These are phyloP conservation scores for Xestoiulus laeticollis DNA, from an alignment of 2,888 invertebrate genomes.

Conservation along the genomic window DNA sequence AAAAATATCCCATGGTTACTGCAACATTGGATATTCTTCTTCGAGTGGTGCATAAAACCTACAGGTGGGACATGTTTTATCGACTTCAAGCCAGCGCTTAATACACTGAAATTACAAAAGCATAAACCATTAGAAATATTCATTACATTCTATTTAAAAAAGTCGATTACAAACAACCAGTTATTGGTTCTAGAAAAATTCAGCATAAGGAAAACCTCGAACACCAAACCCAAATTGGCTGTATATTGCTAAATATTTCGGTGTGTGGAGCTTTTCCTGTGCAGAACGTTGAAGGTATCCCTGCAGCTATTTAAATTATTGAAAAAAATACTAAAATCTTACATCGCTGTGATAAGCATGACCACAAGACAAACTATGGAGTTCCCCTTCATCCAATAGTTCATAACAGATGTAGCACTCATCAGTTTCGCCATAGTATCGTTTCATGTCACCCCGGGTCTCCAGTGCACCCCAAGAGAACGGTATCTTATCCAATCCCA, in stretches of 20 bases:
- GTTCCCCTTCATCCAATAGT: neutral
- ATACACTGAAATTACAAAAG: conserved; percentile 56
- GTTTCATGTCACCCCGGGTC: neutral
- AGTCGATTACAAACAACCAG: neutral
- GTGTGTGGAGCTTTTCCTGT: too few relatives aligned
- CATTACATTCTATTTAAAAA: neutral
- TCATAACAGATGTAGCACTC: conserved; percentile 28
- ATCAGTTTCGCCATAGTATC: neutral
- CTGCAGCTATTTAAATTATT: too few relatives aligned
- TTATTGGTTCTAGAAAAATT: too few relatives aligned
- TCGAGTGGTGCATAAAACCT: conserved; percentile 51
- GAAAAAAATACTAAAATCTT: too few relatives aligned
- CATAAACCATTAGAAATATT: neutral
- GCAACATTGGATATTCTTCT: conserved; percentile 19
- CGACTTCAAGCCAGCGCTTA: conserved; percentile 54
- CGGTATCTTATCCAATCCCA: neutral
- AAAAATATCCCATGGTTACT: neutral
- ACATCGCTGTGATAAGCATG: conserved; percentile 39
- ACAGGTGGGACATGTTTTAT: conserved; percentile 57
- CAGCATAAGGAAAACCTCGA: too few relatives aligned
- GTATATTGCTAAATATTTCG: too few relatives aligned
- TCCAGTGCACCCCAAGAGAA: neutral
- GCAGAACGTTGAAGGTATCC: too few relatives aligned
- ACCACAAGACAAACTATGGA: conserved; percentile 39
- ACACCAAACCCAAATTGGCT: too few relatives aligned